A percentile compares a stretch with the other conserved stretches of the same genome.
These are phyloP conservation scores for Drosophila demipolita DNA, from an alignment of 2,888 invertebrate species.

Conservation along the genomic window DNA sequence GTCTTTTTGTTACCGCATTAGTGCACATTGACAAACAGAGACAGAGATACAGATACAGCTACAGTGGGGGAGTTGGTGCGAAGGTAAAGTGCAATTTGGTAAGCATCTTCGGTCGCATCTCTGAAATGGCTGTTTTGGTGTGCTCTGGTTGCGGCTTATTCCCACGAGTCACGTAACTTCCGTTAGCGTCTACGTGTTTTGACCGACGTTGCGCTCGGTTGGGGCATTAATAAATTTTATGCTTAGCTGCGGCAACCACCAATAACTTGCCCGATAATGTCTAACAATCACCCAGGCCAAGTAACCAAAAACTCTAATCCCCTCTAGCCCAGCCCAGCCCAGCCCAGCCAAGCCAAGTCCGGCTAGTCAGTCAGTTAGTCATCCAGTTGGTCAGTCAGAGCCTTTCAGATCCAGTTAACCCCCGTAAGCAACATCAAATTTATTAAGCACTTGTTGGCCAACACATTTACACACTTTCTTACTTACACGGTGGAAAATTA, in stretches of 20 bases:
- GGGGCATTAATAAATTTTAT: slow-evolving; percentile 77
- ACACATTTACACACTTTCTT: slow-evolving; percentile 37
- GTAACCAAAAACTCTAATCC: slow-evolving; percentile 11
- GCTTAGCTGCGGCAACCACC: slow-evolving; percentile 67
- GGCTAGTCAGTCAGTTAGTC: not conserved
- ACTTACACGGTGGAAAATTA: not conserved
- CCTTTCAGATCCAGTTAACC: slow-evolving; percentile 7
- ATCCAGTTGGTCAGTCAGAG: slow-evolving; percentile 5
- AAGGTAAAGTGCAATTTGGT: slow-evolving; percentile 65
- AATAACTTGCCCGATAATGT: slow-evolving; percentile 77
- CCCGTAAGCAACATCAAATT: slow-evolving; percentile 34
- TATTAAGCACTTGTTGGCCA: slow-evolving; percentile 47
- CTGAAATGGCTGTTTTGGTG: slow-evolving; percentile 16
- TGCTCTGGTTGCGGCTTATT: slow-evolving; percentile 54
- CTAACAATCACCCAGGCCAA: slow-evolving; percentile 67
- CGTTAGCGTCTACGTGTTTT: slow-evolving; percentile 65
- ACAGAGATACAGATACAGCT: too few species aligned
- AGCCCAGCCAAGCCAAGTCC: not conserved
- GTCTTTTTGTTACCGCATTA: slow-evolving; percentile 56
- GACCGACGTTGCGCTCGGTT: slow-evolving; percentile 42
- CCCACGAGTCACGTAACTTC: slow-evolving; percentile 78
- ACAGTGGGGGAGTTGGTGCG: not conserved
- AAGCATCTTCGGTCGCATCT: slow-evolving; percentile 30
- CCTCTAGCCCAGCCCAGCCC: not conserved
- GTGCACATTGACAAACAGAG: slow-evolving; percentile 20